A percentile compares a stretch with the other conserved stretches of the same genome.
Conservation (phyloP, 2,888 invertebrate species). For the Melinopterus prodromus region DNA sequence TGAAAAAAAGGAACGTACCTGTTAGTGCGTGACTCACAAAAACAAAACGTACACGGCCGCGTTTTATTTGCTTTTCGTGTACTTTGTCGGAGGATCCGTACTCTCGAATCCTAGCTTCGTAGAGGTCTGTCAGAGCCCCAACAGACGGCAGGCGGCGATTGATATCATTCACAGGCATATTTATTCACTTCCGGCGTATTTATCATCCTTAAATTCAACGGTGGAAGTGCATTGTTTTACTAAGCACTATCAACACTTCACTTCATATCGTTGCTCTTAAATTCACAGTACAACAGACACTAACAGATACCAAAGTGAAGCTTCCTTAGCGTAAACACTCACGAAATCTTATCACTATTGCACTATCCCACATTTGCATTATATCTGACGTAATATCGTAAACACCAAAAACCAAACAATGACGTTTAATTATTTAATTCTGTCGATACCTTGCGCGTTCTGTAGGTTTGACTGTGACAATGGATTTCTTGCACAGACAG, state of each 20-base stretch:
- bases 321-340: neutral
- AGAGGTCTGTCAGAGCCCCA: neutral
- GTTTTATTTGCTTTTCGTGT: neutral
- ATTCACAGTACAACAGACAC: neutral
- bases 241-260: neutral
- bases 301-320: too few relatives aligned
- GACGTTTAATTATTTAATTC: neutral
- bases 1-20: neutral
- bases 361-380: neutral
- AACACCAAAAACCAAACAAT: neutral
- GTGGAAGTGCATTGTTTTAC: neutral
- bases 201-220: neutral
- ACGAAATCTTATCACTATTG: neutral
- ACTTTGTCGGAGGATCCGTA: neutral
- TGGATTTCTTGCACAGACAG: neutral
- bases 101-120: neutral
- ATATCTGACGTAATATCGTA: neutral
- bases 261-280: neutral
- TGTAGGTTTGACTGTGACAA: too few relatives aligned
- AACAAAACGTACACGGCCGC: neutral
- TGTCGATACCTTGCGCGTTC: too few relatives aligned
- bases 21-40: neutral
- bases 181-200: neutral
- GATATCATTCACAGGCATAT: conserved; percentile 4
- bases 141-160: neutral